A percentile compares a stretch with the other conserved stretches of the same genome.
These are phyloP conservation scores for Pipistrellus kuhlii DNA, from an alignment of 2,797 vertebrate species.

Conservation along the genomic window DNA sequence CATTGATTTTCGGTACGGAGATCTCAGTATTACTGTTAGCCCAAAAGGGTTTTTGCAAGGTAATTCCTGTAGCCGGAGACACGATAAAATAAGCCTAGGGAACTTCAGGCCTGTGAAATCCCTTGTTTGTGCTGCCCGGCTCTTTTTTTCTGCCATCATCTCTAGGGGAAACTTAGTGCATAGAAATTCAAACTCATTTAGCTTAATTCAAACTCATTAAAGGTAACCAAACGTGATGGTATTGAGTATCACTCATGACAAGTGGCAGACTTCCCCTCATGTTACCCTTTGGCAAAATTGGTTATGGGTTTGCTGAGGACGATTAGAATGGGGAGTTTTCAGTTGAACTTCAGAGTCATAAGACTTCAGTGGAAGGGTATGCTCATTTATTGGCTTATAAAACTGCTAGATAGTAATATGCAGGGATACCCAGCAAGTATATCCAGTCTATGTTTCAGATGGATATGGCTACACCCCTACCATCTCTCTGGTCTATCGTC, in stretches of 20 bases:
- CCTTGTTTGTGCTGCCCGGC: background rate
- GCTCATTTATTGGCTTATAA: background rate
- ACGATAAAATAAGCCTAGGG: slow-evolving; percentile 46
- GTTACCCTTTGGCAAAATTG: slow-evolving; percentile 18
- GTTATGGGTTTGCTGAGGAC: background rate
- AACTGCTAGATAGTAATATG: background rate
- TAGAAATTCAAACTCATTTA: background rate
- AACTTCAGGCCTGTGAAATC: slow-evolving; percentile 38
- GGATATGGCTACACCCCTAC: background rate
- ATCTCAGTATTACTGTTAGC: slow-evolving; percentile 76
- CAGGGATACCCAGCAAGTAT: background rate
- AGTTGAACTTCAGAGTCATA: background rate
- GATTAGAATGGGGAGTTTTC: background rate
- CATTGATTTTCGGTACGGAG: slow-evolving; percentile 80
- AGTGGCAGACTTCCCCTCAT: background rate
- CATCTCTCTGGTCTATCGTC: background rate
- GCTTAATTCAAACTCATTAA: slow-evolving; percentile 16
- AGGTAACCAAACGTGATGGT: background rate
- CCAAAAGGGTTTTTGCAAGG: slow-evolving; percentile 66
- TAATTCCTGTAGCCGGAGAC: slow-evolving; percentile 69
- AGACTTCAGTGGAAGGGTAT: background rate
- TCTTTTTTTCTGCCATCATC: background rate
- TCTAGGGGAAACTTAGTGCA: background rate
- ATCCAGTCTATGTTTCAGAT: background rate
- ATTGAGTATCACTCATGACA: background rate